Base-by-base conservation (phyloP, 2,113 vertebrate genomes). In the Ceratotherium simum region DNA sequence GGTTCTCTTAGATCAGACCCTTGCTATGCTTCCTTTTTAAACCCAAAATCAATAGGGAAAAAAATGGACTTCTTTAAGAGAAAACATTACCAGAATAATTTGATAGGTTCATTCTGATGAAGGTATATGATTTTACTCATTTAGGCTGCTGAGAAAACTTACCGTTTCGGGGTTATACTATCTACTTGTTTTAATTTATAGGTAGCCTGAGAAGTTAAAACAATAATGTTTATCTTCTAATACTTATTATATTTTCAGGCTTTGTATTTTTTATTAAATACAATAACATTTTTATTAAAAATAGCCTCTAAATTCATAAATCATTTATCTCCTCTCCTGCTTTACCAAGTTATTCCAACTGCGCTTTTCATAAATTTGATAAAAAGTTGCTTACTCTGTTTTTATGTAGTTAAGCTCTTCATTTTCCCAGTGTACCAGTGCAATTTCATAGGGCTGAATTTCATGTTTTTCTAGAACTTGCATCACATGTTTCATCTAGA, bases 381-480 rank as follows among this genome's bases (percentile, higher is more conserved):
- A 69, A 90, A 94, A 69, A 78, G 29, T 0, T 95, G 97, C 99
- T 97, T 99, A 99, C 99, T 99, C 99, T 98, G 98, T 98, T 95
- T 99, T 98, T n/a, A 97, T 97, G 91, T 99, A 99, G 99, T 99
- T 99, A 21, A 99, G 99, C 97, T 99, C 99, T 97, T 99, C 99
- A 16, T 99, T 99, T 97, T 99, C 99, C 99, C 99, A 99, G 76
- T 99, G 99, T 51, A 99, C 99, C 94, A 99, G 96, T 0, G 99
- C 99, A 2, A 99, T 98, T 98, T 99, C 99, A 4, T 99, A 99
- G 0, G 99, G 99, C 97, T 99, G 99, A 92, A 99, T 99, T 98
- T 99, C 99, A 95, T 99, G 99, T n/a, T 97, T 99, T 91, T 99
- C 99, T 94, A 99, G 96, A 85, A 99, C 95, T 64, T 95, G 99